Conservation (phyloP, 2,888 invertebrate species). For the Platycheirus albimanus region DNA sequence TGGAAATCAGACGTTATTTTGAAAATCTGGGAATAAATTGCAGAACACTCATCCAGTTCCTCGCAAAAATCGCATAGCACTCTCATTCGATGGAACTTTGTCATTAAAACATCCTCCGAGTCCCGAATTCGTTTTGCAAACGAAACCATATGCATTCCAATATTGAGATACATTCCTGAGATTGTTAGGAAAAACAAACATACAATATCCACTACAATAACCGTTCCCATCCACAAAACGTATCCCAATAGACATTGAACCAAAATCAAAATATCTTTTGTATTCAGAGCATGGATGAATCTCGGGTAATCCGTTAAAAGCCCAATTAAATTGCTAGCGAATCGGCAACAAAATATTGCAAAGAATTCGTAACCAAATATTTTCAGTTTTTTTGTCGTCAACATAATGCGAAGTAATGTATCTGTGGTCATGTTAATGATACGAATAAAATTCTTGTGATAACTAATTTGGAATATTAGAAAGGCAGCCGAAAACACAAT, state of each 20-base stretch:
- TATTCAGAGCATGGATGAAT: neutral
- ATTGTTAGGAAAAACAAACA: neutral
- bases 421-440: neutral
- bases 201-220: neutral
- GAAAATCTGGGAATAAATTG: constrained; percentile 77
- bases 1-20: constrained; percentile 75
- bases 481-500: neutral
- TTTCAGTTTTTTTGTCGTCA: neutral
- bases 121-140: neutral
- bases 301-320: neutral
- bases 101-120: constrained; percentile 44
- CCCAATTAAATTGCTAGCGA: neutral
- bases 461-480: neutral
- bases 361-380: neutral
- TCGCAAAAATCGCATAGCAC: constrained; percentile 78
- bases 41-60: constrained; percentile 76
- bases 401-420: neutral
- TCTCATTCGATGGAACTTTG: constrained; percentile 77
- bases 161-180: constrained; percentile 1
- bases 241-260: neutral
- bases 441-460: neutral
- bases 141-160: neutral
- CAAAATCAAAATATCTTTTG: neutral
- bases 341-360: neutral
- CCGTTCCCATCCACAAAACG: neutral